Conservation (phyloP, 1,140 invertebrate genomes). For the Cydia splendana region DNA sequence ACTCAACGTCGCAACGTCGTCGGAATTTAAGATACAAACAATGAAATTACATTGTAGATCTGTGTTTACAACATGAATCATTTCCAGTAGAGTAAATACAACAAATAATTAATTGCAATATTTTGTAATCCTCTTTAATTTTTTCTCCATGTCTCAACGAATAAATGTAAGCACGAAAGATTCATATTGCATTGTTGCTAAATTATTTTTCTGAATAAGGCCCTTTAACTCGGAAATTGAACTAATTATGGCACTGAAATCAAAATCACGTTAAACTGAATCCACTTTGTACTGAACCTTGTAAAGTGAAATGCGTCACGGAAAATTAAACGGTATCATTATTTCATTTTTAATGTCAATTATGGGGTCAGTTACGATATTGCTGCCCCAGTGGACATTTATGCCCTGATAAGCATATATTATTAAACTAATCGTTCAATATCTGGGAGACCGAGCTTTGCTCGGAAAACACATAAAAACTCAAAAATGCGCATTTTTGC, state of each 20-base stretch:
- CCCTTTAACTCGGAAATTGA: background rate
- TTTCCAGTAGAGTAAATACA: too few relatives aligned
- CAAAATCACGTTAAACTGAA: constrained; percentile 19
- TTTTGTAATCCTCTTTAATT: too few relatives aligned
- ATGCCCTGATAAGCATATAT: background rate
- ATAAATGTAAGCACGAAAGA: background rate
- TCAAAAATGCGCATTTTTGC: too few relatives aligned
- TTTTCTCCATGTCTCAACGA: too few relatives aligned
- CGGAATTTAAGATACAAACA: too few relatives aligned
- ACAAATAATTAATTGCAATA: too few relatives aligned
- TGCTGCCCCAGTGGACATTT: background rate
- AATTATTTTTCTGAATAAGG: background rate
- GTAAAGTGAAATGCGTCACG: background rate
- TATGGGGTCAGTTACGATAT: background rate
- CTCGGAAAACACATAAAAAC: too few relatives aligned
- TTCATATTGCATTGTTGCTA: background rate
- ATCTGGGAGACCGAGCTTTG: too few relatives aligned
- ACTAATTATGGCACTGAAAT: constrained; percentile 16
- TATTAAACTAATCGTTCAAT: too few relatives aligned
- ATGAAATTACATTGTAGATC: too few relatives aligned
- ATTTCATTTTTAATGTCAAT: constrained; percentile 13
- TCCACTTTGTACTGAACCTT: background rate
- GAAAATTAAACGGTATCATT: background rate
- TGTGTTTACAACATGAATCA: too few relatives aligned
- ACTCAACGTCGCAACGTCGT: too few relatives aligned